These are phyloP conservation scores for Aldabrachelys gigantea DNA, from an alignment of 2,113 vertebrate genomes.

Conservation along the genomic window DNA sequence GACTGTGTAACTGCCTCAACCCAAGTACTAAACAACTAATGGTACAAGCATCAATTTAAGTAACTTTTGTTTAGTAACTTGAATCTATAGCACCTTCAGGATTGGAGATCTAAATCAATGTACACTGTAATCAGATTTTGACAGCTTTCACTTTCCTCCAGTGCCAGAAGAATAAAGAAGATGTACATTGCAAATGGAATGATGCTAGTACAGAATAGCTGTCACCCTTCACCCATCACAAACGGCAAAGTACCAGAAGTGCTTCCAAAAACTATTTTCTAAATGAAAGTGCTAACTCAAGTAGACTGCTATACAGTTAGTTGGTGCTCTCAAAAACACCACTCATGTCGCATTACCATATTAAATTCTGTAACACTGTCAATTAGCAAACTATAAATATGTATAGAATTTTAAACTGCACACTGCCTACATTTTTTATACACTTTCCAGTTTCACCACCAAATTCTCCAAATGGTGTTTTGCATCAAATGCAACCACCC, in stretches of 20 bases:
- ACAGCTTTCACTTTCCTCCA: not conserved
- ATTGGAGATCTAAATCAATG: not conserved
- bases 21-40: not conserved
- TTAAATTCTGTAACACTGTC: not conserved
- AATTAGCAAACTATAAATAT: not conserved
- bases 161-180: not conserved
- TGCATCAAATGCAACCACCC: not conserved
- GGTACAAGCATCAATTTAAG: not conserved
- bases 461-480: not conserved
- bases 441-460: not conserved
- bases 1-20: too few relatives aligned
- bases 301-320: rapidly evolving
- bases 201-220: not conserved
- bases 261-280: not conserved
- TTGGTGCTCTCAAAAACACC: not conserved
- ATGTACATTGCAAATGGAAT: too few relatives aligned
- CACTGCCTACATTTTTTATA: not conserved
- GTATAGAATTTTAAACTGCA: not conserved
- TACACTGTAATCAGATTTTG: not conserved
- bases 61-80: not conserved
- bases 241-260: not conserved
- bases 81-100: not conserved
- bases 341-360: not conserved
- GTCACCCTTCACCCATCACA: not conserved
- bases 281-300: not conserved